phyloP scores from a whole-genome alignment of 1,140 invertebrate species.

The Drosophila sucinea region DNA sequence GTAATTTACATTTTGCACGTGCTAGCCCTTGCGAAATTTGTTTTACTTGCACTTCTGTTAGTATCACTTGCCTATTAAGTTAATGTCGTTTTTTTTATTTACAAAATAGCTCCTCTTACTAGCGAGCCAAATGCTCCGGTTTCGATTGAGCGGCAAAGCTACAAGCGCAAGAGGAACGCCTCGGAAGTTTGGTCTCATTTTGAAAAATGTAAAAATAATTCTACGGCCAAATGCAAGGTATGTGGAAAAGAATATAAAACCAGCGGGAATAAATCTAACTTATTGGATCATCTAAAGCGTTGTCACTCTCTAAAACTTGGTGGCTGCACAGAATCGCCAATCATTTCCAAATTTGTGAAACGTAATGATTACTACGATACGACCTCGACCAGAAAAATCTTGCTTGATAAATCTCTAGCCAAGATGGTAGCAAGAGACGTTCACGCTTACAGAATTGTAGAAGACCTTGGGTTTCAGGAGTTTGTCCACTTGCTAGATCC shows the following conservation, averaged over 20 bases:
- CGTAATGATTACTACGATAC: constrained; percentile 2
- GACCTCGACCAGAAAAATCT: not conserved
- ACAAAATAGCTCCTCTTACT: constrained; percentile 6
- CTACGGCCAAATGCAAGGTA: not conserved
- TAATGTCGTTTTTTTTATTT: not conserved
- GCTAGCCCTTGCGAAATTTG: constrained; percentile 1
- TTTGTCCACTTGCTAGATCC: constrained; percentile 15
- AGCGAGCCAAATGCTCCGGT: not conserved
- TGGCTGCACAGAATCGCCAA: not conserved
- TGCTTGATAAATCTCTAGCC: constrained; percentile 6
- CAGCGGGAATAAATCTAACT: constrained; percentile 1
- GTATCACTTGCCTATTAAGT: not conserved
- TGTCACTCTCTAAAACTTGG: constrained; percentile 6
- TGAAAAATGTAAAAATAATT: not conserved
- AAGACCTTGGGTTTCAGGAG: constrained; percentile 7
- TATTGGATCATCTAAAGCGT: constrained; percentile 6
- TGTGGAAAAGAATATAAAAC: no score
- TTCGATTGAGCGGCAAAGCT: constrained; percentile 1
- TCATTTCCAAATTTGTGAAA: not conserved
- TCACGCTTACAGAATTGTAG: constrained; percentile 4
- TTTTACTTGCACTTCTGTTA: constrained; percentile 3
- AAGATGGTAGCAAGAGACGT: constrained; percentile 1
- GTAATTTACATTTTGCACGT: constrained; percentile 1
- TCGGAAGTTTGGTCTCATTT: constrained; percentile 10
- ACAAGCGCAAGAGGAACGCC: constrained; percentile 6